Conservation (phyloP, 1,140 invertebrate species). For the Marisa cornuarietis region DNA sequence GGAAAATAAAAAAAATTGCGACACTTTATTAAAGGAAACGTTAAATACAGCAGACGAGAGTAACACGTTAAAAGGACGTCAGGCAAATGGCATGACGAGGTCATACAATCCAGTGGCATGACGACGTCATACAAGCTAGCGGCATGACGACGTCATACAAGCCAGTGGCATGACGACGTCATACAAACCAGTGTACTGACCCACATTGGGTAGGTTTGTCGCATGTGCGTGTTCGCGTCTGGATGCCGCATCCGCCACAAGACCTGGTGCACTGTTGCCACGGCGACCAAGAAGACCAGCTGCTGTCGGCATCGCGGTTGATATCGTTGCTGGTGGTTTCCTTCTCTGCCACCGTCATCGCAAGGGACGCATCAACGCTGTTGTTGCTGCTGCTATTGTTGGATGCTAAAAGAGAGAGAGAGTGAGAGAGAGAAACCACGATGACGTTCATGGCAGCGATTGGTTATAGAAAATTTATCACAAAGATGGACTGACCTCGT, state of each 20-base stretch:
- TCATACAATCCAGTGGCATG: background rate
- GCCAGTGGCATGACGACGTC: no score
- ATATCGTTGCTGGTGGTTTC: background rate
- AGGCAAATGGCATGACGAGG: no score
- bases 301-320: constrained; percentile 22
- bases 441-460: no score
- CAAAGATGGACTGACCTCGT: no score
- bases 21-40: no score
- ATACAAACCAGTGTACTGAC: constrained; percentile 26
- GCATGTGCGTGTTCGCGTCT: constrained; percentile 32
- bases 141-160: no score
- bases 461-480: no score
- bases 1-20: background rate
- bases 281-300: constrained; percentile 35
- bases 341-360: background rate
- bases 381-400: background rate
- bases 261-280: constrained; percentile 35
- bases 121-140: no score
- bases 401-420: background rate
- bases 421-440: no score
- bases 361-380: background rate
- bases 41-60: no score
- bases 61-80: no score
- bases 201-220: constrained; percentile 29
- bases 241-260: constrained; percentile 45